Evolutionary conservation across 2,113 vertebrate species (phyloP).

Genomic region (Aspidoscelis tigris): DNA sequence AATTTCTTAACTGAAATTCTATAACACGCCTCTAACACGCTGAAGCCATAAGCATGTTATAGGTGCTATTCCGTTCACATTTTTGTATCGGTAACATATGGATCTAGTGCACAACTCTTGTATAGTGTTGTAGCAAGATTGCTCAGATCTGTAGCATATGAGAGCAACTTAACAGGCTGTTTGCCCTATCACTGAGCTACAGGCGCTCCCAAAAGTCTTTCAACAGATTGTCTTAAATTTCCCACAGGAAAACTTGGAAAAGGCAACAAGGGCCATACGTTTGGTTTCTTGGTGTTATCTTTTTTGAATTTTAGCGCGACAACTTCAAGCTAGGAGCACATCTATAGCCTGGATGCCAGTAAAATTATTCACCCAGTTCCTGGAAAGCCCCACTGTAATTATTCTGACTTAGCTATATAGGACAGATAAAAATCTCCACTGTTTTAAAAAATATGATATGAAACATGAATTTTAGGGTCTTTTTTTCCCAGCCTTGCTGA

Average conservation of each 20-base stretch:
- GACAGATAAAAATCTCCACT: not conserved
- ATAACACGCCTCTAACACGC: not conserved
- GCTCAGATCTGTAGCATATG: too few relatives aligned
- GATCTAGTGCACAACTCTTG: not conserved
- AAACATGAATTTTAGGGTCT: not conserved
- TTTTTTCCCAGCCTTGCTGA: conserved; percentile 22
- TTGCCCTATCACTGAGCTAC: too few relatives aligned
- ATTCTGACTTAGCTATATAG: not conserved
- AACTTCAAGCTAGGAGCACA: not conserved
- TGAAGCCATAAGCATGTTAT: not conserved
- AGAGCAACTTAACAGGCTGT: too few relatives aligned
- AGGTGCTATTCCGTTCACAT: not conserved
- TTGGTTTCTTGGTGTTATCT: not conserved
- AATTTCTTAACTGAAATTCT: too few relatives aligned
- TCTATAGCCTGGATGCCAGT: not conserved
- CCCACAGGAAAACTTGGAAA: not conserved
- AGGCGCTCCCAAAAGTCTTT: not conserved
- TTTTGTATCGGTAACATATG: not conserved
- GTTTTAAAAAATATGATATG: conserved; percentile 14
- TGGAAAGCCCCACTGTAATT: not conserved
- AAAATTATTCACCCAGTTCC: not conserved
- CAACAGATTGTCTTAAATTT: not conserved
- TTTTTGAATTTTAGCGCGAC: not conserved
- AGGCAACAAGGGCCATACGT: not conserved
- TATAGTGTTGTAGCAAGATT: not conserved